phyloP scores from a whole-genome alignment of 1,140 invertebrate species.

The Brachionus sp. region DNA sequence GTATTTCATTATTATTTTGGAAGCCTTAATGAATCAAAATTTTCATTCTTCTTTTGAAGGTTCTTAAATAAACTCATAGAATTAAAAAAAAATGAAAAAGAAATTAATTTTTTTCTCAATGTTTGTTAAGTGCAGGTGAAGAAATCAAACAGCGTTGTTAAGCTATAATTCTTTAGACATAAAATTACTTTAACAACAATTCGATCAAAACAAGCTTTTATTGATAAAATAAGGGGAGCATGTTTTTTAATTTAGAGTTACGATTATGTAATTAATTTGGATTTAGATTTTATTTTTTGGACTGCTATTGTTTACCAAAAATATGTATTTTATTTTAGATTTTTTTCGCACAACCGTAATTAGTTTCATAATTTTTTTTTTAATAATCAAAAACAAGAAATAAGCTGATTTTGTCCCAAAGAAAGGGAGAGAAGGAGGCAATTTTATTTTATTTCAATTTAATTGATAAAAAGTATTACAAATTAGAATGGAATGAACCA shows the following conservation, averaged over 20 bases:
- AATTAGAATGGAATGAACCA: background rate
- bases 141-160: conserved; percentile 1
- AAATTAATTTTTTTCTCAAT: background rate
- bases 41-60: background rate
- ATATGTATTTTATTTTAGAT: background rate
- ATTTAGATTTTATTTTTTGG: background rate
- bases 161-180: background rate
- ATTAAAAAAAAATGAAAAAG: background rate
- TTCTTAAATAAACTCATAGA: background rate
- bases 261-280: background rate
- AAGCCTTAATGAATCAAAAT: background rate
- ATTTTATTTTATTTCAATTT: background rate
- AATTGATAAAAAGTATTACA: background rate
- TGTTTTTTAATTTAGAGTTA: no score
- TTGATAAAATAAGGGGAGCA: background rate
- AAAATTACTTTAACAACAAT: background rate
- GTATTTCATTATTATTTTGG: background rate
- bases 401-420: background rate
- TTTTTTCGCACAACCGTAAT: background rate
- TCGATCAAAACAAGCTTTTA: background rate
- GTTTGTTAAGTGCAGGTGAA: conserved; percentile 5
- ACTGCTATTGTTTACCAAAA: background rate
- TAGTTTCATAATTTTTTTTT: no score
- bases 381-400: background rate
- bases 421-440: background rate